A percentile compares a stretch with the other conserved stretches of the same genome.
Conservation (phyloP, 2,888 invertebrate species). For the Drosophila bunnanda region DNA sequence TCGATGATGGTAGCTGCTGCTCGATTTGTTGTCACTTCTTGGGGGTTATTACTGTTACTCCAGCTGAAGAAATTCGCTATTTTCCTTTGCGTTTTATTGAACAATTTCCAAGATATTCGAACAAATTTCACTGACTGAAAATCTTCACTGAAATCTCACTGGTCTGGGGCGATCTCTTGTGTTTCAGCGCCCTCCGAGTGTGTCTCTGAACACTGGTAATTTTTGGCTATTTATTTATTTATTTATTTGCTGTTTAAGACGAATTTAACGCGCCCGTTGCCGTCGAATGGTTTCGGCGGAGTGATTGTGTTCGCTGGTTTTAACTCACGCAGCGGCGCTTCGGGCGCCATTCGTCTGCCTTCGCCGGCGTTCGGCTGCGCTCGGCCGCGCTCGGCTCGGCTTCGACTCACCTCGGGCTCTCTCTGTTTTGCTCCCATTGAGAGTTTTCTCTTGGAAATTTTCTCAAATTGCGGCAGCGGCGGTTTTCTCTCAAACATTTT, state of each 20-base stretch:
- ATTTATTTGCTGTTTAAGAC: slow-evolving; percentile 41
- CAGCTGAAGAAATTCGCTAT: slow-evolving; percentile 32
- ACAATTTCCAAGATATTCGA: slow-evolving; percentile 18
- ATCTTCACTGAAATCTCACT: slow-evolving; percentile 44
- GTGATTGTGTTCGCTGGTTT: slow-evolving; percentile 25
- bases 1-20: slow-evolving; percentile 9
- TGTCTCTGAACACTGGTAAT: slow-evolving; percentile 33
- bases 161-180: slow-evolving; percentile 54
- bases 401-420: slow-evolving; percentile 16
- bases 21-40: slow-evolving; percentile 19
- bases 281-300: slow-evolving; percentile 55
- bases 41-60: slow-evolving; percentile 4
- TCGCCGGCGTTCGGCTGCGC: background rate
- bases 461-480: slow-evolving; percentile 5
- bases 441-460: slow-evolving; percentile 18
- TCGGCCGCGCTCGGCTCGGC: slow-evolving; percentile 15
- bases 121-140: slow-evolving; percentile 16
- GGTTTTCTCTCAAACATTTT: slow-evolving; percentile 15
- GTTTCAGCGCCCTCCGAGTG: slow-evolving; percentile 47
- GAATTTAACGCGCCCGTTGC: slow-evolving; percentile 70
- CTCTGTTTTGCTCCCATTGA: slow-evolving; percentile 5
- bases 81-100: slow-evolving; percentile 23
- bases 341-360: background rate
- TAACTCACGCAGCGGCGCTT: slow-evolving; percentile 6
- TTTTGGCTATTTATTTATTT: slow-evolving; percentile 36